Base-by-base conservation (phyloP, 2,113 vertebrate species). In the Muscicapa adusta region DNA sequence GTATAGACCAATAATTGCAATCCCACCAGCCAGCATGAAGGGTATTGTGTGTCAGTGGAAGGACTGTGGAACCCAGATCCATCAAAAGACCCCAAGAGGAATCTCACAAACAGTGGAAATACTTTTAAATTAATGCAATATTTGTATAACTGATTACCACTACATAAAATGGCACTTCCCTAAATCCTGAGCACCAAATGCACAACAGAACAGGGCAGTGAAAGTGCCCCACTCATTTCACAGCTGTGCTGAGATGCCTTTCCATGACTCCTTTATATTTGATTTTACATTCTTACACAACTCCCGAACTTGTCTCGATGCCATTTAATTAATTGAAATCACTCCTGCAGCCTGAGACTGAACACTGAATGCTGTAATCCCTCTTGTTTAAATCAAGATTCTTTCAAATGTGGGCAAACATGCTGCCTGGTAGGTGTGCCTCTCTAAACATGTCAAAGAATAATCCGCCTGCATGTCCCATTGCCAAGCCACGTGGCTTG, bases 361-460 rank as follows among this genome's bases (percentile, higher is more conserved):
- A 73, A 48, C 73, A n/a, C 10, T 36, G 61, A 38, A 22, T 83
- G 57, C 51, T 61, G 91, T 48, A 85, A 81, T 71, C 45, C 31
- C 25, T 91, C 65, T 61, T 75, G 43, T 90, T 89, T 84, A 78
- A 91, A 76, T 42, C 72, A 67, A 77, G 68, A 74, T 42, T 43
- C 89, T 75, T 92, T 88, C 87, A 91, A 75, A 95, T 10, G 62
- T 51, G 89, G 88, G 48, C 72, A 91, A 83, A 93, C 51, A 54
- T 4, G 43, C 72, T 91, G 91, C 77, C 89, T 82, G 80, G 82
- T 86, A 94, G 93, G 76, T 71, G 86, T 92, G 84, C 62, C 79
- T 66, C 58, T 28, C 73, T 36, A 75, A 89, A 82, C 47, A 84
- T 74, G 73, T 51, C 89, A 87, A n/a, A 76, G 81, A 84, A 70